Base-by-base conservation (phyloP, 1,140 invertebrate genomes). In the Scylla paramamosain region DNA sequence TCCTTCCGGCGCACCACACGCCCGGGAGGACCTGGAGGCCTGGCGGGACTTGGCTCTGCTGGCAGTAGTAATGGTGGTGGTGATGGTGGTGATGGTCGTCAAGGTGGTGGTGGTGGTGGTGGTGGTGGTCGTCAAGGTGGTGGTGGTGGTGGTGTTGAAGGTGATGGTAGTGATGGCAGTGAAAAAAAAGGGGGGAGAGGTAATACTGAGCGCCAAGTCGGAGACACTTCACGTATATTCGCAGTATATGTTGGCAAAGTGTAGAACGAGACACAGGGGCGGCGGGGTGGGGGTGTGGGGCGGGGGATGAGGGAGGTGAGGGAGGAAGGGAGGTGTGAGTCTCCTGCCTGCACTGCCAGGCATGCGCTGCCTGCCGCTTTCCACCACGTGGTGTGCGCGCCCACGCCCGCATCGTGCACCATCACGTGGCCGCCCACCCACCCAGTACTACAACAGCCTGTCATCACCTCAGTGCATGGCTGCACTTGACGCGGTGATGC, bases 231-330 rank as follows among this genome's bases (percentile, higher is more conserved):
- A 77, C n/a, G 90, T 77, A 39, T 10, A 77, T 77, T 59, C 90
- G 31, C 90, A 91, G 67, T 77, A 91, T 28, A 77, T 32, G 90
- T 91, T 91, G 52, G 90, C 52, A 91, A 82, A 82, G 90, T 91
- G 52, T 32, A 39, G 29, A 6, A 14, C n/a, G 90, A 91, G 90
- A 77, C 90, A 91, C n/a, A 88, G 31, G 31, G 45, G 86, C 45
- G 86, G 67, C 20, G 16, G 20, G 67, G 25, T 7, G 67, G 67
- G n/a, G 67, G 10, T 12, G 52, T 7, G 20, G 67, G 20, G 67
- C 2, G 67, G 20, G 67, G 6, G 67, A 20, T 12, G 20, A 8
- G 67, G 67, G 67, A n/a, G n/a, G 67, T 67, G 20, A 77, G 25
- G 20, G 20, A 8, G 67, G 25, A n/a, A 77, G 67, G 67, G 67